Base-by-base conservation (phyloP, 1,140 invertebrate species). In the Dendroctonus ponderosae region DNA sequence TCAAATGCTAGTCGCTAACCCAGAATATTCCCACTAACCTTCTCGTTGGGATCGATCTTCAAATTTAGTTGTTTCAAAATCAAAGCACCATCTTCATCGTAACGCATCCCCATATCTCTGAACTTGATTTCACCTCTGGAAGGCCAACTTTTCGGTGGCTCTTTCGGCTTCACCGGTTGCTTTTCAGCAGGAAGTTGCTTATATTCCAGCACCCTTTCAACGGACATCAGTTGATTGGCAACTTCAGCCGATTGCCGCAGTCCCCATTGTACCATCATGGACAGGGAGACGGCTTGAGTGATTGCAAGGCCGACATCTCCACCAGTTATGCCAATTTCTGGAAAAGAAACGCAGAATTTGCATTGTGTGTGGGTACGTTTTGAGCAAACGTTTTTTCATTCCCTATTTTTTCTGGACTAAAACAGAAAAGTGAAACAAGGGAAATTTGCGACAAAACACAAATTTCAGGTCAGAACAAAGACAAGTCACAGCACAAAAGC, bases 161-260 rank as follows among this genome's bases (percentile, higher is more conserved):
- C 80, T 68, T 74, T 77, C 39, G 72, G 72, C 9, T 62, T 76
- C 67, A 83, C 82, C 50, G 76, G 70, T 78, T 86, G 85, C 5
- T 85, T 75, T 70, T 89, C 87, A 5, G 82, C 76, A 5, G 83
- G 73, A 15, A 92, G 72, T 5, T 83, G 79, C 0, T 85, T 87
- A 72, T 93, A 94, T 72, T 93, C 90, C 0, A 92, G 65, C 0
- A 92, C 83, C 73, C 91, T 80, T 79, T 93, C 91, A 0, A 92
- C 91, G 0, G 88, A 86, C 75, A 90, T 91, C 82, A 93, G 85
- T 68, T 88, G 86, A 77, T 91, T 93, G 57, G 90, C 85, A 41
- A 92, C 88, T 77, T 93, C 91, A 0, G 91, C 86, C 66, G 83
- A 84, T 72, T 90, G 88, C 56, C 89, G 77, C 70, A 90, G 86